Evolutionary conservation across 1,140 invertebrate genomes (phyloP), one percentile per base, ranked within the genome.

Genomic region (Sitobion miscanthi): DNA sequence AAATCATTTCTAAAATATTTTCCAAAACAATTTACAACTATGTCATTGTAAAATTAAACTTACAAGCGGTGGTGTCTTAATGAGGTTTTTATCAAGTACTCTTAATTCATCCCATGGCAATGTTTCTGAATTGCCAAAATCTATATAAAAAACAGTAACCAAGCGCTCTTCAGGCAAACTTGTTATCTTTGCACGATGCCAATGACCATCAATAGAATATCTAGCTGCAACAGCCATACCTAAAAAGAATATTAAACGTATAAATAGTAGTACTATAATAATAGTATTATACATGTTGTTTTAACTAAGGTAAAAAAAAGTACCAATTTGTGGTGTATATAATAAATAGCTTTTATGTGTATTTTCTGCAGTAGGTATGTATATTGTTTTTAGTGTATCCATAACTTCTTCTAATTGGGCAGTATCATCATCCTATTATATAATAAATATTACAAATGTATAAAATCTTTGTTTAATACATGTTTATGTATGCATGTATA

Each of bases 141-240:
- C 96, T 2, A 96, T 95, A 88, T 95, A 95, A 92, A 95, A 95
- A 7, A 96, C 95, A 94, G 95, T 94, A 1, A 96, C 95, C 91
- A 94, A 95, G 85, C 95, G 94, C 45, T 94, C 89, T 6, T 94
- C 95, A 6, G 95, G 95, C 35, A 95, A 94, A 57, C 94, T 94
- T 20, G 93, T 87, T 7, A 96, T 95, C 77, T 94, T 93, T 5
- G 94, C 96, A 82, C 96, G 95, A 93, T 95, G 95, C 96, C 96
- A 96, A 23, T 35, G 93, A 30, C 95, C 94, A 91, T 96, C 95
- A 8, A 94, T 30, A 25, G 93, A 94, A 77, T 95, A 95, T 92
- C 94, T 94, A 8, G 95, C 95, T 91, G 96, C 95, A 91, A 95
- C 96, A 21, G 94, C 94, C 95, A 95, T 95, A 94, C 96, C 96